Base-by-base conservation (phyloP, 2,888 invertebrate genomes). In the Melolontha melolontha region DNA sequence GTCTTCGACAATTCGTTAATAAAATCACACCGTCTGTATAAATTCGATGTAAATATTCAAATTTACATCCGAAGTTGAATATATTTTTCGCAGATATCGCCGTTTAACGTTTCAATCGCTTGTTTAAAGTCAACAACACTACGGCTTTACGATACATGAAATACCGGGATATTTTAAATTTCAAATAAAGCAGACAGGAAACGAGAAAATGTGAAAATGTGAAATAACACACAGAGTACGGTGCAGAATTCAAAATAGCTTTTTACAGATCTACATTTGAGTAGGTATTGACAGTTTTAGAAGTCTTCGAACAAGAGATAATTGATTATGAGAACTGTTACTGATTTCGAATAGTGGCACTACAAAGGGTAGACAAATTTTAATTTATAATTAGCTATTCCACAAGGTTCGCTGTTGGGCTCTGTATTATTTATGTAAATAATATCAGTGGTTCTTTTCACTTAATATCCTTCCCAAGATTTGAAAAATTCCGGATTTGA, bases 121-220 rank as follows among this genome's bases (percentile, higher is more conserved):
- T 62, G 59, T 62, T 62, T 62, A 47, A 62, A 62, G 59, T 47
- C 59, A 62, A 62, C 47, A 62, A 62, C 47, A 39, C 47, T 14
- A 29, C 59, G 47, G 29, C 47, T 47, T 49, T 49, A 17, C 47
- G 47, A 62, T 62, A 47, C 47, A 47, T 47, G 44, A 29, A 34
- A 47, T 62, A 34, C 39, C 14, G 39, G 59, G 29, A 47, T 62
- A 62, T 49, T 62, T 62, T 62, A 47, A 62, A 62, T 62, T 47
- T 62, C 47, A 62, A 62, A 62, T 62, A 62, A 62, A 62, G 16
- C n/a, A 34, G 29, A 16, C 34, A 16, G 47, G 16, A 34, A 47
- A 16, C 14, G 47, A 16, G 47, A 17, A 62, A 62, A 49, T 42
- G 27, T 17, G 42, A 54, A 17, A 39, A 54, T 40, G 17, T 54